Conservation (phyloP, 2,797 vertebrate species). For the Toxotes lorentzi region DNA sequence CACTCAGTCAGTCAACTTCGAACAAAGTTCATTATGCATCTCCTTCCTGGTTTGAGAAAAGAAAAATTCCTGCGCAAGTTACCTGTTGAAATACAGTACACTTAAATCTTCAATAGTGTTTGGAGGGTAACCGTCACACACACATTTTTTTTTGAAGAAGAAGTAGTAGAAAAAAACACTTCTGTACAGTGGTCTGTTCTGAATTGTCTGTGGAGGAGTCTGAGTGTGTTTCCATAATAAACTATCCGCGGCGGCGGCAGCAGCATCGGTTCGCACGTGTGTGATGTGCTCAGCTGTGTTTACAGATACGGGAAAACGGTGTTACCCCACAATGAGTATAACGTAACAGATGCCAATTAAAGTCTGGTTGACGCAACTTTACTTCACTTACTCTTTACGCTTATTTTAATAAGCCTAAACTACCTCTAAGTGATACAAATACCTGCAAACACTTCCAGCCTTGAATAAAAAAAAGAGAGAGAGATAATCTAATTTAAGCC, state of each 20-base stretch:
- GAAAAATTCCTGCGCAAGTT: neutral
- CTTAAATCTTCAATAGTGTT: neutral
- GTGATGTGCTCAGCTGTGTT: neutral
- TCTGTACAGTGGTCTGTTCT: too few species aligned
- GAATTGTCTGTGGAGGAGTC: neutral
- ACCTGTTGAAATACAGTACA: neutral
- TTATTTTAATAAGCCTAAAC: too few species aligned
- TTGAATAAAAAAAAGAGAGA: too few species aligned
- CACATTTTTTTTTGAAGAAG: neutral
- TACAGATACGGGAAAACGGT: neutral
- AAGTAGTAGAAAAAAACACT: too few species aligned
- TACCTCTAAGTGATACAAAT: neutral
- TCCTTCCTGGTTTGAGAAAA: constrained; percentile 63
- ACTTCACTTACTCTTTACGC: neutral
- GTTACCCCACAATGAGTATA: neutral
- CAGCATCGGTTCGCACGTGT: neutral
- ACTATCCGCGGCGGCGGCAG: neutral
- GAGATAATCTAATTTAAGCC: neutral
- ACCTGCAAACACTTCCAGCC: fast-evolving
- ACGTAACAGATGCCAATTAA: neutral
- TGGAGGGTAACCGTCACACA: neutral
- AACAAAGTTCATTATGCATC: constrained; percentile 68
- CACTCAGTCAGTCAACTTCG: constrained; percentile 23
- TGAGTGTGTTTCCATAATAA: neutral
- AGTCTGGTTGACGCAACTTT: neutral